Conservation (phyloP, 2,797 vertebrate genomes). For the Sus cebifrons region DNA sequence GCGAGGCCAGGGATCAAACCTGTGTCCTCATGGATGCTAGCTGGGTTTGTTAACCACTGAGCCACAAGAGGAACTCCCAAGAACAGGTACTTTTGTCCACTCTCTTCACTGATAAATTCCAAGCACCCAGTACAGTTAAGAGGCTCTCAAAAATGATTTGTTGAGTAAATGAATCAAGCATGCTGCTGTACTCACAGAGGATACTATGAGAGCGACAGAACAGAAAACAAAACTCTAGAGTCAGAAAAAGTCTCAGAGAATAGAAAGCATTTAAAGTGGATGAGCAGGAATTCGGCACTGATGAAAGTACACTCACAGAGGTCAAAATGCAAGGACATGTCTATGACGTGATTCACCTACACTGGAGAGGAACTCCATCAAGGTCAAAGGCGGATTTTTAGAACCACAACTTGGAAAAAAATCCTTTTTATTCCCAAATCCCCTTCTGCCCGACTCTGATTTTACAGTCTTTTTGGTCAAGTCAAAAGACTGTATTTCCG, state of each 20-base stretch:
- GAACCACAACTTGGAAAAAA: constrained; percentile 51
- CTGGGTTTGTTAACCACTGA: too few relatives aligned
- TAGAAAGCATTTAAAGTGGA: neutral
- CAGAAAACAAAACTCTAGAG: neutral
- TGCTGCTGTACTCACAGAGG: neutral
- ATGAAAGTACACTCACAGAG: neutral
- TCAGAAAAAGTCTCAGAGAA: constrained; percentile 19
- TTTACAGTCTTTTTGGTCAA: neutral
- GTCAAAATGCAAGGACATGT: neutral
- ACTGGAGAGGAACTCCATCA: neutral
- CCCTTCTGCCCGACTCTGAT: constrained; percentile 16
- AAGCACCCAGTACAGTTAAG: neutral
- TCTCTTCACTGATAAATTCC: constrained; percentile 39
- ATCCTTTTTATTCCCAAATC: constrained; percentile 21
- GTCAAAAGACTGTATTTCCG: constrained; percentile 75
- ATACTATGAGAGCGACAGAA: neutral
- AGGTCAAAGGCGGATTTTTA: neutral
- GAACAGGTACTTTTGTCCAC: neutral
- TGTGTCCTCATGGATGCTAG: too few relatives aligned
- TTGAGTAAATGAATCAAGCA: neutral
- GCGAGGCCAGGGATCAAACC: too few relatives aligned
- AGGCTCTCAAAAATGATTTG: neutral
- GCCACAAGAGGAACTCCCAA: too few relatives aligned
- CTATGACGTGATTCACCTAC: neutral
- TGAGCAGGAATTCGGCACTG: neutral